These are phyloP conservation scores for Amyelois transitella DNA, from an alignment of 1,140 invertebrate species.

Conservation along the genomic window DNA sequence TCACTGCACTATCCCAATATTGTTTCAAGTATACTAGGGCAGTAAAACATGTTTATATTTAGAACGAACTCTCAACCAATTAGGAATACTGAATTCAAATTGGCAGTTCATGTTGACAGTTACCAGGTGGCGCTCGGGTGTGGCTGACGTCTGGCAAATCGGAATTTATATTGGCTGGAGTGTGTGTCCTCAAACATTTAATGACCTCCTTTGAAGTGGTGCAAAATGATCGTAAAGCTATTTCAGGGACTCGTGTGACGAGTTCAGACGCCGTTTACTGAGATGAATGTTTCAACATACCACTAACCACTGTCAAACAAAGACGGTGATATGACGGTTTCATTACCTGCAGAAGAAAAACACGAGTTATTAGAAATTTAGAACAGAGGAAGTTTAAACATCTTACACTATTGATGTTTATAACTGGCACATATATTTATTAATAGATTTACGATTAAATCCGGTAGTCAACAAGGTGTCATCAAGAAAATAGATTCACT, in stretches of 20 bases:
- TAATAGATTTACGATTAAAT: not conserved
- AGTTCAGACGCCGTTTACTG: constrained; percentile 18
- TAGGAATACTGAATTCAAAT: constrained; percentile 52
- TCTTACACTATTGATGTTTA: not conserved
- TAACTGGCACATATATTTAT: not conserved
- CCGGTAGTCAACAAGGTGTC: not conserved
- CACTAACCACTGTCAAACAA: constrained; percentile 25
- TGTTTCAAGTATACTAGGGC: not conserved
- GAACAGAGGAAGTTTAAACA: not conserved
- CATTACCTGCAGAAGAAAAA: constrained; percentile 17
- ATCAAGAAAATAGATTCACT: not conserved
- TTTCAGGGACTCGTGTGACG: constrained; percentile 35
- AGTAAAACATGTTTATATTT: constrained; percentile 36
- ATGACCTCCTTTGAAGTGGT: constrained; percentile 65
- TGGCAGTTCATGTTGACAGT: constrained; percentile 60
- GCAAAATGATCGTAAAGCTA: constrained; percentile 56
- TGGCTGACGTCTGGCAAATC: constrained; percentile 30
- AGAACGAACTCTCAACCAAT: constrained; percentile 50
- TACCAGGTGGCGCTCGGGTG: constrained; percentile 42
- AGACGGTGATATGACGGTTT: not conserved
- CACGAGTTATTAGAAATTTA: not conserved
- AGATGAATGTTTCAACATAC: constrained; percentile 48
- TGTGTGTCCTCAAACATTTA: constrained; percentile 37
- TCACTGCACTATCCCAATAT: too few relatives aligned
- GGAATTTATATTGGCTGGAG: constrained; percentile 31